Conservation (phyloP, 2,113 vertebrate species). For the Hirundichthys speculiger region DNA sequence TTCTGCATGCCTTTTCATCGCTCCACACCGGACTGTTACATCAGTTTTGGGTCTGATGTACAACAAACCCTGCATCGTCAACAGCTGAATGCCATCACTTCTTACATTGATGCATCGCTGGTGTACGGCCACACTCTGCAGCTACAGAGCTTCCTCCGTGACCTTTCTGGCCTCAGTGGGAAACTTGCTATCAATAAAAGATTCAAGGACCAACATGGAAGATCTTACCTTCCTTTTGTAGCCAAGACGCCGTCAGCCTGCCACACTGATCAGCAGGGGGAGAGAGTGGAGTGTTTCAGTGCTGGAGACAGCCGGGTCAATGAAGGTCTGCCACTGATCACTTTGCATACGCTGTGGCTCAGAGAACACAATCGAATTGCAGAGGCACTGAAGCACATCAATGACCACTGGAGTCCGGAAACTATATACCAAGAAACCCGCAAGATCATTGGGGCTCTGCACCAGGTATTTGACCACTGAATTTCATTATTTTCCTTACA, state of each 20-base stretch:
- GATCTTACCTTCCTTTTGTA: slow-evolving; percentile 84
- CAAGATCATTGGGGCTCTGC: slow-evolving; percentile 91
- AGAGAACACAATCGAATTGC: slow-evolving; percentile 93
- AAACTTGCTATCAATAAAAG: slow-evolving; percentile 81
- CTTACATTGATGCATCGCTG: slow-evolving; percentile 91
- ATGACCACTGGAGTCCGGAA: slow-evolving; percentile 87
- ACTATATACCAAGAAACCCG: slow-evolving; percentile 89
- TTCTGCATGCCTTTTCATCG: slow-evolving; percentile 90
- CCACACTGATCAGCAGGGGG: slow-evolving; percentile 46
- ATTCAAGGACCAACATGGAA: slow-evolving; percentile 76
- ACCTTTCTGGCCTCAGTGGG: slow-evolving; percentile 84
- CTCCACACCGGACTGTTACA: slow-evolving; percentile 83
- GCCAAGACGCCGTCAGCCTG: slow-evolving; percentile 76
- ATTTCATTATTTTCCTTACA: background rate
- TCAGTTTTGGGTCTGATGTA: slow-evolving; percentile 23
- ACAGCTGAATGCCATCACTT: slow-evolving; percentile 89
- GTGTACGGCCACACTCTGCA: slow-evolving; percentile 87
- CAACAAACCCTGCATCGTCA: slow-evolving; percentile 75
- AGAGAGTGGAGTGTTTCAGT: slow-evolving; percentile 88
- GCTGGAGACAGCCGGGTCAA: slow-evolving; percentile 89
- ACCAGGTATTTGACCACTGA: slow-evolving; percentile 86
- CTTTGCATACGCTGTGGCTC: slow-evolving; percentile 91
- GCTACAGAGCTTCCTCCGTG: slow-evolving; percentile 78
- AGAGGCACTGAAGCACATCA: slow-evolving; percentile 78
- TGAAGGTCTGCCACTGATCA: slow-evolving; percentile 84